Conservation (phyloP, 2,888 invertebrate species). For the Anoplius nigerrimus region DNA sequence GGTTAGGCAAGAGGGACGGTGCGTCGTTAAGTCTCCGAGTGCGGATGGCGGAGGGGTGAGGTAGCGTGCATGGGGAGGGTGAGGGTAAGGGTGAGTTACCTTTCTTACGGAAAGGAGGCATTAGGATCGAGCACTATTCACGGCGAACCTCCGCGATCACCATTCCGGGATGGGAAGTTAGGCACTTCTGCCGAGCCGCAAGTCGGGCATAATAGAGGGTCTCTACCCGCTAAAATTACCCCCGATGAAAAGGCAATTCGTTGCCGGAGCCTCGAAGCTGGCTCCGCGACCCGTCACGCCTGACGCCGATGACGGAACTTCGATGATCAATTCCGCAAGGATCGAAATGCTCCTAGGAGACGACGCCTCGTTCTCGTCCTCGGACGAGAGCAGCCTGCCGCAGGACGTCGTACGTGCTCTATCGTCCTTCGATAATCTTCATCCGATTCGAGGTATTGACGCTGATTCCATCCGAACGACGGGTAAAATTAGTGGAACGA, state of each 20-base stretch:
- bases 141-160: slow-evolving; percentile 43
- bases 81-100: slow-evolving; percentile 43
- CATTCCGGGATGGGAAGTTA: slow-evolving; percentile 38
- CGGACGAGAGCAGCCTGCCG: no score
- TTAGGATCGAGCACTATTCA: slow-evolving; percentile 38
- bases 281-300: slow-evolving; percentile 8
- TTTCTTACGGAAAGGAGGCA: slow-evolving; percentile 44
- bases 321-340: slow-evolving; percentile 23
- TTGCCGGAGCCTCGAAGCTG: slow-evolving; percentile 31
- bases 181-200: slow-evolving; percentile 20
- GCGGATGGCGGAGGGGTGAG: slow-evolving; percentile 21
- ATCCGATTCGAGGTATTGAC: no score
- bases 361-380: not conserved
- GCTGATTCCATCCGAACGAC: no score
- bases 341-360: slow-evolving; percentile 11
- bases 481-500: no score
- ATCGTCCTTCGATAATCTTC: no score
- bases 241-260: slow-evolving; percentile 18
- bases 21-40: slow-evolving; percentile 43
- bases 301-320: not conserved
- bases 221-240: no score
- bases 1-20: slow-evolving; percentile 44
- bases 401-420: no score
- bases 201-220: no score
- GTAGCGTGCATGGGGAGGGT: no score